Evolutionary conservation across 2,113 vertebrate species (phyloP), one percentile per base, ranked within the genome.

Genomic region (Bostrychus sinensis): DNA sequence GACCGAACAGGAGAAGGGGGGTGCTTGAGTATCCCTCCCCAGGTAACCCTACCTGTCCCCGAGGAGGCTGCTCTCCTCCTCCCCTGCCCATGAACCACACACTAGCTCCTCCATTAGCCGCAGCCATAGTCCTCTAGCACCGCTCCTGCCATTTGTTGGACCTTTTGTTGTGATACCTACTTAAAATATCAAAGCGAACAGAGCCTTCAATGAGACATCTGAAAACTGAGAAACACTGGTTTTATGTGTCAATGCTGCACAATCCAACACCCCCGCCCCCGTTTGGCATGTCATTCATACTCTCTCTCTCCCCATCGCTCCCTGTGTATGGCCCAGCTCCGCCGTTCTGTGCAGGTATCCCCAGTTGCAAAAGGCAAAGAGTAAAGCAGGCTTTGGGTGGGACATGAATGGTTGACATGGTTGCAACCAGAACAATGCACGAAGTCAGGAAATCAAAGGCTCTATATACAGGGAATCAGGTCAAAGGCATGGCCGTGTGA

Each of bases 121-220:
- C 83, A 62, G 89, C 86, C 79, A 85, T 82, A 85, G 86, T 86
- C 66, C 89, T 87, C 87, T 89, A 84, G 92, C 89, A 84, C 91
- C 82, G 91, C 88, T 93, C 82, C 68, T 85, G 71, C 87, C 90
- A 90, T 87, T 86, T 88, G 91, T 91, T 87, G 80, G 86, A 76
- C 87, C 92, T 94, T 79, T 95, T 95, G 93, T 95, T 93, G 90
- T 87, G 84, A 92, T 90, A 88, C 93, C 94, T 94, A 94, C 94
- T 94, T 93, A 93, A 93, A 95, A 94, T 96, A 95, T 95, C 94
- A 95, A 96, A 96, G 94, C 92, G 26, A 63, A 38, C 58, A 89
- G 90, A 91, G 86, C 87, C 87, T 94, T 83, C 93, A 95, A 94
- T 94, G 91, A 94, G 91, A 91, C 86, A 92, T 92, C 85, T 94